Conservation (phyloP, 2,113 vertebrate species). For the Crotalus horridus region DNA sequence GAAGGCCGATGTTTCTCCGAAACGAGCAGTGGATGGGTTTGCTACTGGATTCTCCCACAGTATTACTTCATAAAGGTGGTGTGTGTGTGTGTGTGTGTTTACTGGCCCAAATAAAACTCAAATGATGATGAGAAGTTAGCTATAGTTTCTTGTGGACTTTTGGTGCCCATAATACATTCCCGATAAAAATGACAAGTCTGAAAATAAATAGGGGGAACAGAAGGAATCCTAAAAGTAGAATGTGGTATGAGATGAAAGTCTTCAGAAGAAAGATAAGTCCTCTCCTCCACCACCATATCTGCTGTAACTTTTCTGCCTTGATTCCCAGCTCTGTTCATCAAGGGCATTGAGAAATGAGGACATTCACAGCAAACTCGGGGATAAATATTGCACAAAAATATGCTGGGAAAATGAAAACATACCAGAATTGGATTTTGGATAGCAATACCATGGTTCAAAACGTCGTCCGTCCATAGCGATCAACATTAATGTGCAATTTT, state of each 20-base stretch:
- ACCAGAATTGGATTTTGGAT: neutral
- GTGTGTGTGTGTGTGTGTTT: conserved; percentile 36
- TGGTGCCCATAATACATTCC: conserved; percentile 82
- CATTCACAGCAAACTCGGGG: neutral
- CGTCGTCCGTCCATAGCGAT: neutral
- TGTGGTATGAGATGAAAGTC: neutral
- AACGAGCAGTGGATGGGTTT: conserved; percentile 72
- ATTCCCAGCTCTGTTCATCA: neutral
- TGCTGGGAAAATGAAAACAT: too few species aligned
- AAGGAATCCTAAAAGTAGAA: too few species aligned
- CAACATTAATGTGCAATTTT: conserved; percentile 71
- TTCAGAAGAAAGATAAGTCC: conserved; percentile 19
- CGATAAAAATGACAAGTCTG: conserved; percentile 85
- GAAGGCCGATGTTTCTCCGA: conserved; percentile 95
- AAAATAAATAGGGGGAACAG: conserved; percentile 62
- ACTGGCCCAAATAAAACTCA: conserved; percentile 66
- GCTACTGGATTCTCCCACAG: conserved; percentile 71
- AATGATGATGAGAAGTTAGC: conserved; percentile 69
- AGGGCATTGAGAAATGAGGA: neutral
- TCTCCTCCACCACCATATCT: too few species aligned
- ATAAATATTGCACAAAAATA: neutral
- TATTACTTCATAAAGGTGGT: conserved; percentile 67
- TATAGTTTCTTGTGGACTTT: conserved; percentile 76
- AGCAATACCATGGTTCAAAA: too few species aligned
- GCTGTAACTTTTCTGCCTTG: neutral